Conservation (phyloP, 2,113 vertebrate genomes). For the Charina bottae region DNA sequence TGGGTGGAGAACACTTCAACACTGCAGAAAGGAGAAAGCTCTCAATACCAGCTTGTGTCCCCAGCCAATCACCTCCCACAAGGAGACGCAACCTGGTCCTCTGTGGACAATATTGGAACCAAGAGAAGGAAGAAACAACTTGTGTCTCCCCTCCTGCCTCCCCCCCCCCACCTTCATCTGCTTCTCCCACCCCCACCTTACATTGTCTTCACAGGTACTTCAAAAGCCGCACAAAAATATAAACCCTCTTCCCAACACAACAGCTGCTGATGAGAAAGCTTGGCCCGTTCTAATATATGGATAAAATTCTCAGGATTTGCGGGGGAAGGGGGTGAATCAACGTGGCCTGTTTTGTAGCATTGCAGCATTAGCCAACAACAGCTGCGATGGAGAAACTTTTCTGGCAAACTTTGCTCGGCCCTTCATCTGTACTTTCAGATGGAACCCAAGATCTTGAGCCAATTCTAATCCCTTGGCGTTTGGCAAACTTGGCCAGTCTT, state of each 20-base stretch:
- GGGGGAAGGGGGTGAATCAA: not conserved
- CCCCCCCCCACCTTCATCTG: not conserved
- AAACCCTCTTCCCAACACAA: not conserved
- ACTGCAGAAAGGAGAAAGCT: not conserved
- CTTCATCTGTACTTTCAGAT: conserved; percentile 9
- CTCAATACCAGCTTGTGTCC: not conserved
- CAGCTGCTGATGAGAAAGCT: not conserved
- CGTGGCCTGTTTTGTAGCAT: not conserved
- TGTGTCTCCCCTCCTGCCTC: not conserved
- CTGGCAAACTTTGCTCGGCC: conserved; percentile 4
- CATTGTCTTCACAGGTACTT: not conserved
- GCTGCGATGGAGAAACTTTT: not conserved
- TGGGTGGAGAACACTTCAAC: not conserved
- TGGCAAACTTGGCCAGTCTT: conserved; percentile 8
- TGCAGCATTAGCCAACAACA: conserved; percentile 8
- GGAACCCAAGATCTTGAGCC: not conserved
- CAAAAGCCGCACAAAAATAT: not conserved
- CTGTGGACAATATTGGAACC: not conserved
- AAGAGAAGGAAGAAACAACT: not conserved
- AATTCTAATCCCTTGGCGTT: conserved; percentile 18
- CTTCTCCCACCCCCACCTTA: not conserved
- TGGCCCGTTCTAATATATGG: not conserved
- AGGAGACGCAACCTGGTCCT: not conserved
- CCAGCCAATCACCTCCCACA: not conserved
- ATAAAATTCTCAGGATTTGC: not conserved